Percentiles rank a stretch among this genome's conserved stretches.
phyloP scores from a whole-genome alignment of 2,113 vertebrate species.

The Alexandromys fortis region DNA sequence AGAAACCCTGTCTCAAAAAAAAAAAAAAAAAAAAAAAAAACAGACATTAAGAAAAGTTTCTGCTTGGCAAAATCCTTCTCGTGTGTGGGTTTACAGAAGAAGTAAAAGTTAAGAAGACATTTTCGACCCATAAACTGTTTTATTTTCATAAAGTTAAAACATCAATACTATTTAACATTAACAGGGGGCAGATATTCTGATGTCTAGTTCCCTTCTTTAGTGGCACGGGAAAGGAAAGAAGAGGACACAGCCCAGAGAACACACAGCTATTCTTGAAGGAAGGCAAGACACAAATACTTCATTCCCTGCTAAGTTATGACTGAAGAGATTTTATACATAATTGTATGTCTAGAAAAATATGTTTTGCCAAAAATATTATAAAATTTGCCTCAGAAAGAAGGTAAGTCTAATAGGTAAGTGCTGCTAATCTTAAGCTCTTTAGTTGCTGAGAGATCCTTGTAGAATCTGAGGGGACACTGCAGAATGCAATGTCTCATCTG shows the following conservation, averaged over 20 bases:
- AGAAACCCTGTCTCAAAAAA: too few relatives aligned
- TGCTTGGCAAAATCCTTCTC: neutral
- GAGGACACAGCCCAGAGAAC: neutral
- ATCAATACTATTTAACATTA: neutral
- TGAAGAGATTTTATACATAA: neutral
- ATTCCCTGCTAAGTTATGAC: neutral
- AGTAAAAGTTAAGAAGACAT: neutral
- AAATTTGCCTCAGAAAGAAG: conserved; percentile 33
- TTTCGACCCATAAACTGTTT: conserved; percentile 3
- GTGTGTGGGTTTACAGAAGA: neutral
- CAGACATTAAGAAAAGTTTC: neutral
- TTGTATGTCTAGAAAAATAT: neutral
- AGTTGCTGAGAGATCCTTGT: neutral
- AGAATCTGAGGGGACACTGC: neutral
- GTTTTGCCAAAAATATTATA: neutral
- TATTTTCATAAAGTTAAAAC: neutral
- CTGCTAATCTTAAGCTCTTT: neutral
- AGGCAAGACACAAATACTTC: neutral
- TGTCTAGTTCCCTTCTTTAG: neutral
- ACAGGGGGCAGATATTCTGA: neutral
- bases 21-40: neutral
- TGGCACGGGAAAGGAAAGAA: neutral
- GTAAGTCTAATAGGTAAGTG: neutral
- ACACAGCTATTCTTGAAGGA: neutral
- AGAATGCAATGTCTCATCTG: neutral